These are phyloP conservation scores for Aporophyla nigra DNA, from an alignment of 2,888 invertebrate species.

Conservation along the genomic window DNA sequence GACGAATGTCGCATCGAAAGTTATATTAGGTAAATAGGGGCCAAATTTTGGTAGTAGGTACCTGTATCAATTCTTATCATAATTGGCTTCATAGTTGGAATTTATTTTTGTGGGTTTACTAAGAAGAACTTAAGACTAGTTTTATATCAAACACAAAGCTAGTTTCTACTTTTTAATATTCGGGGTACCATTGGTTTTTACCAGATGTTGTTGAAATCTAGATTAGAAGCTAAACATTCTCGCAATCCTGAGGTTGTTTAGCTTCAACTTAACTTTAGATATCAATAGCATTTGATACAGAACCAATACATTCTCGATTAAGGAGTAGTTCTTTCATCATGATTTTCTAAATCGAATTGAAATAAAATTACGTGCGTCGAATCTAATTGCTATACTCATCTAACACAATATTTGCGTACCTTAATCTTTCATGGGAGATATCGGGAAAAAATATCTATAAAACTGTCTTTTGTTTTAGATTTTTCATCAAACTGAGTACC, in stretches of 20 bases:
- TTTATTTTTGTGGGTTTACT: not conserved
- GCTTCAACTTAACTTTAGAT: no score
- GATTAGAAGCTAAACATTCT: no score
- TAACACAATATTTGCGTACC: no score
- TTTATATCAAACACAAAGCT: not conserved
- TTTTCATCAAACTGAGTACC: constrained; percentile 34
- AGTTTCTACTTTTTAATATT: not conserved
- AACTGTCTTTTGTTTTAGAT: not conserved
- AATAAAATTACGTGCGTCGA: not conserved
- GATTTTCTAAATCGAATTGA: no score
- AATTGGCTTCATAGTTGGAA: not conserved
- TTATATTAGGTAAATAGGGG: not conserved
- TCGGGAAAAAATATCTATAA: no score
- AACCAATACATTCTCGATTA: no score
- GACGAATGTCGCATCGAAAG: not conserved
- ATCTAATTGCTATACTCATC: no score
- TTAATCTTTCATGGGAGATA: no score
- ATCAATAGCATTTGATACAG: no score
- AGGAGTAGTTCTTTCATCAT: no score
- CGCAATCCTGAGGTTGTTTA: no score
- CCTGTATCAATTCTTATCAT: not conserved
- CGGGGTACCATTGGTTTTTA: not conserved
- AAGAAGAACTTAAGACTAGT: not conserved
- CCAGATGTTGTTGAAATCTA: not conserved
- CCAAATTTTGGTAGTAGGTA: not conserved